Conservation (phyloP, 2,888 invertebrate genomes). For the Ypsolopha scabrella region DNA sequence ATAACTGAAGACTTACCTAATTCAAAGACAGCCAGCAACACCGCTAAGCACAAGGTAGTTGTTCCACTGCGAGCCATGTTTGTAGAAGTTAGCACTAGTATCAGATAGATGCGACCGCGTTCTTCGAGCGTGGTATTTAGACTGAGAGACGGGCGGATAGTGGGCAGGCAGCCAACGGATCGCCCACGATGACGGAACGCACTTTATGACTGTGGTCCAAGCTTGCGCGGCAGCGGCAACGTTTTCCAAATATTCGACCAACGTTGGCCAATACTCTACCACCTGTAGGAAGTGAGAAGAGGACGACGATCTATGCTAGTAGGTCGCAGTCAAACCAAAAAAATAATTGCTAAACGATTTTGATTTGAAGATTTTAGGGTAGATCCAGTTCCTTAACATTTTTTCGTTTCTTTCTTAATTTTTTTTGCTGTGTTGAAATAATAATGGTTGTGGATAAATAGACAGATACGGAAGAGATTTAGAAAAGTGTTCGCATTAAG, state of each 20-base stretch:
- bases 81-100: neutral
- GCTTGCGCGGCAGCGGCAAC: neutral
- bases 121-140: neutral
- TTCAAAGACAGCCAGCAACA: constrained; percentile 47
- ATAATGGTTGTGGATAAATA: no score
- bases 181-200: neutral
- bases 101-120: neutral
- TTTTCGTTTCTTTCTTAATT: no score
- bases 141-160: neutral
- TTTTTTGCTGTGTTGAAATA: no score
- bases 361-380: no score
- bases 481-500: no score
- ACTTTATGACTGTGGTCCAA: neutral
- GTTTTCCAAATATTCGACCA: neutral
- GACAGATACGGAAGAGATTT: no score
- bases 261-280: no score
- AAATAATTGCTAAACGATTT: no score
- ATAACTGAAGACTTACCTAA: constrained; percentile 45
- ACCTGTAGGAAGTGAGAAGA: no score
- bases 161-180: neutral
- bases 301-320: no score
- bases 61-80: constrained; percentile 44
- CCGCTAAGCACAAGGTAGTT: constrained; percentile 32
- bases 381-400: no score
- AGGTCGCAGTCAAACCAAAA: no score